Percentiles rank a stretch among this genome's conserved stretches.
These are phyloP conservation scores for Anthopleura sola DNA, from an alignment of 64 coral and sea anemone genomes.

Conservation along the genomic window DNA sequence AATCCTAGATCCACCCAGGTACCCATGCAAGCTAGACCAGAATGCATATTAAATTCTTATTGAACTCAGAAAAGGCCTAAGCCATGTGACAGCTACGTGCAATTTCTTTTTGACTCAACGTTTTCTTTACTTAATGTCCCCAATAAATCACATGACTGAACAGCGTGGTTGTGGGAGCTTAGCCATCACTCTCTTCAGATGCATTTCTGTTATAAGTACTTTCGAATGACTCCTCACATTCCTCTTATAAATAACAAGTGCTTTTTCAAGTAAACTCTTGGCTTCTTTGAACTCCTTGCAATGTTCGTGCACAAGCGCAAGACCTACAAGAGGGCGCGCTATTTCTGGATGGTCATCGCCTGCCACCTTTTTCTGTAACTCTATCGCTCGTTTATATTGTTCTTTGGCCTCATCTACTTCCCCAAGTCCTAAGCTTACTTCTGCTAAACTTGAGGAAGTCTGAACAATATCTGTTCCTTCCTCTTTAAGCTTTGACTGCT, in stretches of 20 bases:
- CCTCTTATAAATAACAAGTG: constrained; percentile 4
- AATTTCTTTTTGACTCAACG: too few species aligned
- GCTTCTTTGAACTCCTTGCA: constrained; percentile 18
- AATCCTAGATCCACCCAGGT: not conserved
- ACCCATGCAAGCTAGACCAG: too few species aligned
- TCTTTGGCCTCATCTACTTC: constrained; percentile 7
- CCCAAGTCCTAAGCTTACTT: constrained; percentile 5
- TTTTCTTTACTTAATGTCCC: not conserved
- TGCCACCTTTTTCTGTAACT: not conserved
- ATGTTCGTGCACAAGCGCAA: constrained; percentile 10
- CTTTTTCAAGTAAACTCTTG: constrained; percentile 5
- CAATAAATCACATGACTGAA: not conserved
- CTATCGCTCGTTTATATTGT: constrained; percentile 5
- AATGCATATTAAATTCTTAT: too few species aligned
- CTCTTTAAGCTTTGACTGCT: not conserved
- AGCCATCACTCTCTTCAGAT: not conserved
- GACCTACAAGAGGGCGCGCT: not conserved
- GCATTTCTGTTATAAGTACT: constrained; percentile 3
- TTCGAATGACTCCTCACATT: not conserved
- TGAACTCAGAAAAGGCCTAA: too few species aligned
- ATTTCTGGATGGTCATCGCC: constrained; percentile 5
- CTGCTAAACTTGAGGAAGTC: not conserved
- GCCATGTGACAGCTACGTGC: too few species aligned
- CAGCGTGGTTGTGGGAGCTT: not conserved
- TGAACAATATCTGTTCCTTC: not conserved